phyloP scores from a whole-genome alignment of 2,797 vertebrate genomes.

The Catharus ustulatus region DNA sequence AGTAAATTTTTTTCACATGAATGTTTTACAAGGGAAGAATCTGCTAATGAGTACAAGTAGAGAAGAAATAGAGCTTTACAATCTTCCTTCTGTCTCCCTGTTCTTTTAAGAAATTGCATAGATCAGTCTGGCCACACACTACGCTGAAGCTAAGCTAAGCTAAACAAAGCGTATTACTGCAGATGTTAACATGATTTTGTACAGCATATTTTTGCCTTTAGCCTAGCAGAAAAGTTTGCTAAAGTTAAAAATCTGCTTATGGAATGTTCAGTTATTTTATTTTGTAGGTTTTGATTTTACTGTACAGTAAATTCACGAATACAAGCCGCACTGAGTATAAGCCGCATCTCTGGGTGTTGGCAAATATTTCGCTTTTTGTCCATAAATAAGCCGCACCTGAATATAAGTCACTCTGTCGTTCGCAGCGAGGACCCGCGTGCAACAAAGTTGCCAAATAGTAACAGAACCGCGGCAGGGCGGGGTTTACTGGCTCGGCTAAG shows the following conservation, averaged over 20 bases:
- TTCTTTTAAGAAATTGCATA: conserved; percentile 33
- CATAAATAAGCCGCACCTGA: too few relatives aligned
- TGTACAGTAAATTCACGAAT: too few relatives aligned
- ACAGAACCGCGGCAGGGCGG: too few relatives aligned
- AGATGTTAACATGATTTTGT: not conserved
- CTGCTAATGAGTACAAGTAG: not conserved
- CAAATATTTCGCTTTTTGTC: too few relatives aligned
- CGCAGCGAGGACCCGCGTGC: too few relatives aligned
- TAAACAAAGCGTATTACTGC: conserved; percentile 8
- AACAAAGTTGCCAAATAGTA: too few relatives aligned
- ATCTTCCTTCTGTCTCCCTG: not conserved
- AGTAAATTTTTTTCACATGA: not conserved
- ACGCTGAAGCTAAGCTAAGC: conserved; percentile 23
- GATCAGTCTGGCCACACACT: conserved; percentile 43
- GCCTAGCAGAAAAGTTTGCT: conserved; percentile 45
- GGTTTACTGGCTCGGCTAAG: too few relatives aligned
- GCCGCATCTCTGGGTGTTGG: too few relatives aligned
- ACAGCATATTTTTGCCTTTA: conserved; percentile 52
- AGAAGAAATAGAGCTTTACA: conserved; percentile 4
- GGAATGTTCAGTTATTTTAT: conserved; percentile 32
- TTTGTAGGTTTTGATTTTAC: conserved; percentile 49
- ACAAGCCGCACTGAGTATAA: too few relatives aligned
- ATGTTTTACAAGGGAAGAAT: conserved; percentile 25
- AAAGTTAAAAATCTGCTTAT: conserved; percentile 43
- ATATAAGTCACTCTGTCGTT: too few relatives aligned